Percentiles rank a stretch among this genome's conserved stretches.
phyloP scores from a whole-genome alignment of 2,888 invertebrate species.

The Apomyelois bistriatella region DNA sequence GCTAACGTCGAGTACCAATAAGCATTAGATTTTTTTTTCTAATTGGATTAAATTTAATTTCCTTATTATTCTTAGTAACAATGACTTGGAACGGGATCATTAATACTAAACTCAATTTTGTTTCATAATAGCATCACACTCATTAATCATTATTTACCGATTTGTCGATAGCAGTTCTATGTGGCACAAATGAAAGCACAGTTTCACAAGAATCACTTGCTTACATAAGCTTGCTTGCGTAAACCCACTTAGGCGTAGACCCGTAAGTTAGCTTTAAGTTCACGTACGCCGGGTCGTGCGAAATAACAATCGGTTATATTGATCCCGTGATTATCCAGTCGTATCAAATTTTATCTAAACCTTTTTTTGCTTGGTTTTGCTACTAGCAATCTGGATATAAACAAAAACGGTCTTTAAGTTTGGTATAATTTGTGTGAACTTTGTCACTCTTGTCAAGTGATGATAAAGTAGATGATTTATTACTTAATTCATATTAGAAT shows the following conservation, averaged over 20 bases:
- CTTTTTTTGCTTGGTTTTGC: not conserved
- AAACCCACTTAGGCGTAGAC: slow-evolving; percentile 61
- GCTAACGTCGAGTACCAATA: not conserved
- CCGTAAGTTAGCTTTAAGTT: slow-evolving; percentile 65
- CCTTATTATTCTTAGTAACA: not conserved
- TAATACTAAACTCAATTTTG: slow-evolving; percentile 1
- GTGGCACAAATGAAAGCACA: slow-evolving; percentile 58
- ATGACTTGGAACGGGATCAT: not conserved
- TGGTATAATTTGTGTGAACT: too few species aligned
- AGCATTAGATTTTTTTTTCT: not conserved
- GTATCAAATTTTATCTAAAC: slow-evolving; percentile 19
- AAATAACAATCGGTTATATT: slow-evolving; percentile 53
- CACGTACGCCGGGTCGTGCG: slow-evolving; percentile 51
- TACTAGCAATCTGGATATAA: not conserved
- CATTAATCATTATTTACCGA: slow-evolving; percentile 51
- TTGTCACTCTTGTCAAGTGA: too few species aligned
- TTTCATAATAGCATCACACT: slow-evolving; percentile 38
- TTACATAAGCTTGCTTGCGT: slow-evolving; percentile 73
- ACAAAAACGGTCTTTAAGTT: too few species aligned
- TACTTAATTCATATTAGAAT: too few species aligned
- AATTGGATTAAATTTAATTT: not conserved
- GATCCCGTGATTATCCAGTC: slow-evolving; percentile 32
- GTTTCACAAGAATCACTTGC: slow-evolving; percentile 69
- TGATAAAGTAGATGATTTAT: too few species aligned
- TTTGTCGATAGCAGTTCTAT: slow-evolving; percentile 47